Base-by-base conservation (phyloP, 2,113 vertebrate species). In the Notarius quadriscutis region DNA sequence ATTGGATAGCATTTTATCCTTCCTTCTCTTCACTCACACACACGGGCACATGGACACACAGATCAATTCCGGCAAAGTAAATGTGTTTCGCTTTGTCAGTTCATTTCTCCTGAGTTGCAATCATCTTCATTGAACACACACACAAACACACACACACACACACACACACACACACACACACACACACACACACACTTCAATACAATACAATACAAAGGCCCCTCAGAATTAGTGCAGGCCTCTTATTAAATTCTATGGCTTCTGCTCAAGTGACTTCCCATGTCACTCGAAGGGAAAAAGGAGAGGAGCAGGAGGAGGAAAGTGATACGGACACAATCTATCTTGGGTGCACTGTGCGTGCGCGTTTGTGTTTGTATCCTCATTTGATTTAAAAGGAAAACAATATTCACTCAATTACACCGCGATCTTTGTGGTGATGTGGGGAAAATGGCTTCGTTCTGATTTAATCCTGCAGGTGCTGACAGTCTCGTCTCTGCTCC, bases 241-340 rank as follows among this genome's bases (percentile, higher is more conserved):
- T 89, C 91, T 91, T 95, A 95, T 95, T 95, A 93, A 95, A 95
- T 95, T 94, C 92, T 87, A 89, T 86, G 65, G 57, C 72, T 85
- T 17, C n/a, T 67, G 74, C 60, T 79, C 75, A 79, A 86, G 60
- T 79, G 84, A 79, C 84, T 77, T 57, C 84, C 86, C 90, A 90
- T 93, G 93, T 95, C 93, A 94, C 89, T 82, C 71, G 87, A 85
- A 91, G 88, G 88, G 50, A 67, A 7, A 41, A 55, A 30, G 15
- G 34, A 60, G 41, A 7, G 34, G 51, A 57, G n/a, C 30, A 53
- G 10, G 48, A 25, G 5, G 2, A 65, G 22, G 12, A 34, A 53
- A 27, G 9, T 7, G 75, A 27, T 86, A 80, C 51, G 86, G 71
- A 87, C 84, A 87, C 91, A 92, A 94, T 94, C 93, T 93, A 92